These are phyloP conservation scores for Scaptomyza flava DNA, from an alignment of 2,888 invertebrate genomes.

Conservation along the genomic window DNA sequence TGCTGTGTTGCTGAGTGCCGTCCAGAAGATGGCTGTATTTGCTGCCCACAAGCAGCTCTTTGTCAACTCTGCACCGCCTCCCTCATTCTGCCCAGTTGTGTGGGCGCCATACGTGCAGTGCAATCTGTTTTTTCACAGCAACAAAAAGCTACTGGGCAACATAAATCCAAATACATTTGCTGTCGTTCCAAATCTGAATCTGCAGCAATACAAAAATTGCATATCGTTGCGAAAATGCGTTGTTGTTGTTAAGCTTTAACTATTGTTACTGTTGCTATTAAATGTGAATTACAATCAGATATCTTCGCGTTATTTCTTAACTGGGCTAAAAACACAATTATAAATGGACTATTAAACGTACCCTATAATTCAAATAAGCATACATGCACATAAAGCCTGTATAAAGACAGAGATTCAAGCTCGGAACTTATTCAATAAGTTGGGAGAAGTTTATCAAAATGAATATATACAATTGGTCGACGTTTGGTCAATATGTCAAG, in stretches of 20 bases:
- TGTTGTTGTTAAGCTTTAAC: conserved; percentile 21
- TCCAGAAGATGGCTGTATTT: neutral
- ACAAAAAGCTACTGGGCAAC: conserved; percentile 60
- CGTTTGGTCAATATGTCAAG: too few species aligned
- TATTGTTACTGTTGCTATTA: neutral
- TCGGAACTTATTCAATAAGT: neutral
- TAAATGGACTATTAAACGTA: too few species aligned
- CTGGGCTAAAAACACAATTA: too few species aligned
- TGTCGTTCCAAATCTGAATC: conserved; percentile 21
- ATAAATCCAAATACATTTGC: conserved; percentile 21
- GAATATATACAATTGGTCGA: too few species aligned
- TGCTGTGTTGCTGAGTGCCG: conserved; percentile 25
- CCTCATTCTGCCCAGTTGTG: conserved; percentile 83
- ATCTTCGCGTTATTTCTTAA: too few species aligned
- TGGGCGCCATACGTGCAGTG: conserved; percentile 83
- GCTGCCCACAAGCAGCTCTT: conserved; percentile 20
- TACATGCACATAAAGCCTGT: too few species aligned
- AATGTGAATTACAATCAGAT: neutral
- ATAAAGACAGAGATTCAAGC: neutral
- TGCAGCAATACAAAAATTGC: conserved; percentile 18
- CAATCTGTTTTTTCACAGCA: conserved; percentile 32
- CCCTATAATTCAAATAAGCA: too few species aligned
- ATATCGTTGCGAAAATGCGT: conserved; percentile 27
- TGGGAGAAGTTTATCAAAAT: neutral
- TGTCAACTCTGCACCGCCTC: conserved; percentile 59